Evolutionary conservation across 1,140 invertebrate genomes (phyloP).

Genomic region (Oppia nitens): DNA sequence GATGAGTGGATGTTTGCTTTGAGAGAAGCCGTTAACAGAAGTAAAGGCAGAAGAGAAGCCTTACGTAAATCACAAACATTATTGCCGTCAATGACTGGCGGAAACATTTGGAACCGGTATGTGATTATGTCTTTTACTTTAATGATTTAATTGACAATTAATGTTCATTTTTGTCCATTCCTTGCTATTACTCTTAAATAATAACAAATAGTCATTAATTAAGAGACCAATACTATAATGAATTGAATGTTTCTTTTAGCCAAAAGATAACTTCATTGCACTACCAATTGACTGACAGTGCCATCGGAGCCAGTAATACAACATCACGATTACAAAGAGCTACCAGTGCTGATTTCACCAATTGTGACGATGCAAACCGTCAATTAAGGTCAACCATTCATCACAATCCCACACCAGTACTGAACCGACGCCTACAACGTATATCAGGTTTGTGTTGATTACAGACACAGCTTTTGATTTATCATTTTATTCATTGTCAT

Average conservation of each 20-base stretch:
- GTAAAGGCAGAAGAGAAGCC: constrained; percentile 20
- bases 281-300: neutral
- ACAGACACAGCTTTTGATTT: too few relatives aligned
- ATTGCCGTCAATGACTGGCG: neutral
- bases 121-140: too few relatives aligned
- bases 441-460: neutral
- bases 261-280: neutral
- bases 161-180: too few relatives aligned
- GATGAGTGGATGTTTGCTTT: constrained; percentile 22
- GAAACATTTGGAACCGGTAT: neutral
- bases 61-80: constrained; percentile 21
- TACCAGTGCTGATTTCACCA: neutral
- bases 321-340: neutral
- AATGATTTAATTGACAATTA: too few relatives aligned
- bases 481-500: too few relatives aligned
- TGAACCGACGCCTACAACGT: neutral
- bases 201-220: too few relatives aligned
- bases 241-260: neutral
- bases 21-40: constrained; percentile 20
- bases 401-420: neutral
- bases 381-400: neutral
- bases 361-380: neutral
- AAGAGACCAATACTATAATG: neutral
- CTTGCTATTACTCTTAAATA: too few relatives aligned
- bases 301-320: neutral